Evolutionary conservation across 1,140 invertebrate genomes (phyloP).

Genomic region (Ditylenchus dipsaci): DNA sequence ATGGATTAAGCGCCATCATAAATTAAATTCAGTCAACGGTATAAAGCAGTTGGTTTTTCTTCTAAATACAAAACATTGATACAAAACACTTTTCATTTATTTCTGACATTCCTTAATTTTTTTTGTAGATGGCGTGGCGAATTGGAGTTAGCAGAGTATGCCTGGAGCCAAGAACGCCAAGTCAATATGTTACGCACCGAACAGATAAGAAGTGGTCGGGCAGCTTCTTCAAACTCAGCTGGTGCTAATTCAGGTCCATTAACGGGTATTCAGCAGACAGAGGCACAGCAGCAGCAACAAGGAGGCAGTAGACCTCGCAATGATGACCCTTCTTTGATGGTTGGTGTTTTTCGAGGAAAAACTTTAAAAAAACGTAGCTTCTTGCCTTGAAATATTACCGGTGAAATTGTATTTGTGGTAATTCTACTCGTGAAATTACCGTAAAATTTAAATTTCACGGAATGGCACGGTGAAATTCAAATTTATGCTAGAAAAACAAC

Average conservation of each 20-base stretch:
- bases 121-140: slow-evolving; percentile 36
- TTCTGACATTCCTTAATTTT: neutral
- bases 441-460: no score
- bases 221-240: neutral
- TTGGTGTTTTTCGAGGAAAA: no score
- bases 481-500: no score
- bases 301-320: neutral
- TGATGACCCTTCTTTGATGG: slow-evolving; percentile 25
- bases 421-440: no score
- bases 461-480: no score
- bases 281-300: neutral
- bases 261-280: slow-evolving; percentile 4
- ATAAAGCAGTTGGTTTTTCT: neutral
- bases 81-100: neutral
- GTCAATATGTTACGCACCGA: slow-evolving; percentile 23
- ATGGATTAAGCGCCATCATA: neutral
- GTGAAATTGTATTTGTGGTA: no score
- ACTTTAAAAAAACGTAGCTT: no score
- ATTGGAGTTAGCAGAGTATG: slow-evolving; percentile 25
- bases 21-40: neutral
- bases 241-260: slow-evolving; percentile 1
- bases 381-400: no score
- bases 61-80: no score
- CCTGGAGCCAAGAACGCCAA: slow-evolving; percentile 19
- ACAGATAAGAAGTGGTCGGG: slow-evolving; percentile 13